Base-by-base conservation (phyloP, 2,888 invertebrate genomes). In the Phragmatobia fuliginosa region DNA sequence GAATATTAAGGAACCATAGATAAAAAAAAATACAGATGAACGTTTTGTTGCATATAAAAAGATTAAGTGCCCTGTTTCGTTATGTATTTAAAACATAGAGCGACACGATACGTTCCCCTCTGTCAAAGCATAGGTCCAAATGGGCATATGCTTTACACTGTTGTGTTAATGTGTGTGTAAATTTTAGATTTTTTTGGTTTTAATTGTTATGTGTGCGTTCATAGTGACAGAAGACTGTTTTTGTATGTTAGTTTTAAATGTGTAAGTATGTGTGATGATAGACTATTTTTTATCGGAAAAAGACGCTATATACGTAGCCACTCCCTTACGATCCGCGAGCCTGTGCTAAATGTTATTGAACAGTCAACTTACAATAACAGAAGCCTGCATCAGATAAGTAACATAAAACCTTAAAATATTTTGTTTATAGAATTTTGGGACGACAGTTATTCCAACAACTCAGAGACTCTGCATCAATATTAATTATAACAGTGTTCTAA, bases 1-100 rank as follows among this genome's bases (percentile, higher is more conserved):
- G 73, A 85, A 89, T 89, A 88, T 89, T 80, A 79, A 88, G 81
- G 87, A 28, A 74, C 61, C 88, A 87, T 73, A 87, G 87, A 90
- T 62, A 78, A 87, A 59, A 32, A 59, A 73, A 72, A 28, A 58
- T 38, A 21, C 33, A 31, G 36, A 56, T 0, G 31, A 21, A 6
- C 28, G 5, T 4, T 25, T 25, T 56, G 52, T 4, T 56, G 25
- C n/a, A n/a, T 28, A 28, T 28, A 56, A 56, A 28, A 25, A 56
- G 0, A 28, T 10, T 52, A 11, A 14, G 4, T 21, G 16, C 14
- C n/a, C 14, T 16, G 16, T 16, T 56, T 28, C 7, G 28, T 56
- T 56, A 28, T 56, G 21, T 45, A 8, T 25, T 25, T 6, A 25
- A 52, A n/a, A n/a, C n/a, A n/a, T n/a, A n/a, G n/a, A n/a, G n/a